Evolutionary conservation across 2,888 invertebrate genomes (phyloP).

Genomic region (Criorhina ranunculi): DNA sequence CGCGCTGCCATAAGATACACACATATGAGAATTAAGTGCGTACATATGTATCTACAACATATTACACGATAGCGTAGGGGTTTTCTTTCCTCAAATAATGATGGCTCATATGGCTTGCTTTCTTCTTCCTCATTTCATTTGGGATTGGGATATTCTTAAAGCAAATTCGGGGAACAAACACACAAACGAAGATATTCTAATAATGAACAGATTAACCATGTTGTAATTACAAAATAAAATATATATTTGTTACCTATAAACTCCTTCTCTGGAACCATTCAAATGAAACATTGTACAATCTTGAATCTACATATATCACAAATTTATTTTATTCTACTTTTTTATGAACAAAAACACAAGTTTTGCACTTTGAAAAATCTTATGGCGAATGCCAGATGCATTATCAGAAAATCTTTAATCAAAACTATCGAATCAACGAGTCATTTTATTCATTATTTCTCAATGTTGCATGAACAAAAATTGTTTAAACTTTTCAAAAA

Average conservation of each 20-base stretch:
- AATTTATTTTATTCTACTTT: no score
- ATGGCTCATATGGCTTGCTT: neutral
- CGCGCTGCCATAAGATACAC: constrained; percentile 5
- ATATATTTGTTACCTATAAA: constrained; percentile 30
- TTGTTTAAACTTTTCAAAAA: constrained; percentile 47
- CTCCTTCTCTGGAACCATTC: constrained; percentile 16
- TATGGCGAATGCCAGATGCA: neutral
- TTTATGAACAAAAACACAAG: constrained; percentile 43
- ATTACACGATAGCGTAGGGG: constrained; percentile 34
- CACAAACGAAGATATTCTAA: neutral
- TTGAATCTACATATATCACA: constrained; percentile 39
- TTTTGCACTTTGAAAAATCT: constrained; percentile 27
- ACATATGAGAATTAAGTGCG: constrained; percentile 57
- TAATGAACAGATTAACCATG: neutral
- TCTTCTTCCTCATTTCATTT: neutral
- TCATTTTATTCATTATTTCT: constrained; percentile 35
- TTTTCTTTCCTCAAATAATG: neutral
- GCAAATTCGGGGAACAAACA: neutral
- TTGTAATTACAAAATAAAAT: neutral
- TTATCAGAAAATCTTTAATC: constrained; percentile 19
- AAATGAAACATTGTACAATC: constrained; percentile 48
- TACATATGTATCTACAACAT: constrained; percentile 22
- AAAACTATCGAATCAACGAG: constrained; percentile 5
- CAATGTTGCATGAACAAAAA: constrained; percentile 22
- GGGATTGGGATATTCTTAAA: neutral